Base-by-base conservation (phyloP, 2,113 vertebrate genomes). In the Stegastes partitus region DNA sequence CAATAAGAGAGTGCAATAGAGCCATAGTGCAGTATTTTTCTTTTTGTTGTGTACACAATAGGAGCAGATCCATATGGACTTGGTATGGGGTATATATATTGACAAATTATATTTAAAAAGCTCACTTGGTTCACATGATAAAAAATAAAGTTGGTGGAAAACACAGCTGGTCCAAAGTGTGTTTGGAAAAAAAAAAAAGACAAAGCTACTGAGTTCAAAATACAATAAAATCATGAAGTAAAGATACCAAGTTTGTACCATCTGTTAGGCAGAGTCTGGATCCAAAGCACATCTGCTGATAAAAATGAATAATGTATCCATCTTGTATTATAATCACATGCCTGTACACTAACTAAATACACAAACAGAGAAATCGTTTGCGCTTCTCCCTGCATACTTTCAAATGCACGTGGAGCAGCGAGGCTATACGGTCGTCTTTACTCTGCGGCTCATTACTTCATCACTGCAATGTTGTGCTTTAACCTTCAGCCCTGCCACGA, bases 401-500 rank as follows among this genome's bases (percentile, higher is more conserved):
- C 9, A 54, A 15, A 75, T 63, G 21, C 5, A 8, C 10, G 66
- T 61, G 26, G 3, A 39, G 31, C 56, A 6, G 2, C 45, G 51
- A 45, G 39, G 28, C 53, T 37, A 37, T 25, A 55, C 69, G 39
- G 25, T 66, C 50, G 47, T 80, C 66, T 66, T 65, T 79, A n/a
- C 54, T 47, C 64, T 51, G 50, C 64, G 76, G 72, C 78, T 93
- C 87, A 85, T 89, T 86, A 82, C 62, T 85, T 78, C 68, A 85
- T 90, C 73, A 74, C 76, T 61, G 72, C 63, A 68, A 73, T 66
- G 50, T 76, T 74, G 78, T 65, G 67, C 64, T 68, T 76, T 56
- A 87, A 90, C 77, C 72, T 86, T 90, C 71, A 82, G 74, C 54
- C 37, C 42, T 26, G 75, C 51, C 74, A 70, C 55, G 3, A 79